Base-by-base conservation (phyloP, 2,113 vertebrate species). In the Crypturellus undulatus region DNA sequence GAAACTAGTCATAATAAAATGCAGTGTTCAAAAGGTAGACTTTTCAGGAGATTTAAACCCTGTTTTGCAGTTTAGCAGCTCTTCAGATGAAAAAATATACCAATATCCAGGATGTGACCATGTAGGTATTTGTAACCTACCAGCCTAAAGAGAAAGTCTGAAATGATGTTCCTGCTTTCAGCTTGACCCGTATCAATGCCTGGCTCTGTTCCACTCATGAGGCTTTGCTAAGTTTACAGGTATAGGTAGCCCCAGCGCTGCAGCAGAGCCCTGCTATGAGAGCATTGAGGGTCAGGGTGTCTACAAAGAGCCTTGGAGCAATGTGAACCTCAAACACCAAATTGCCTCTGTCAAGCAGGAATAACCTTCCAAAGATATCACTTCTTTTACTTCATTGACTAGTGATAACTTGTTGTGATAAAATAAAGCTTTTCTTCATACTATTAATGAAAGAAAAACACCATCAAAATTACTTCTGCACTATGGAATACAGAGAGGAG, bases 131-230 rank as follows among this genome's bases (percentile, higher is more conserved):
- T 78, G 87, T 63, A 92, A 71, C 22, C 34, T 19, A 28, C 11
- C 49, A 24, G 26, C 32, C 52, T 49, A 56, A 81, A 79, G 32
- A 71, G 34, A 75, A 91, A 73, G n/a, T 87, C 69, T 62, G 59
- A 94, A 92, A 79, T 72, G 69, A 94, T n/a, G 56, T 62, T 87
- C 54, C 47, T 87, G 9, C 58, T 76, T 40, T 62, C 47, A 89
- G 42, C 25, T 60, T 43, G 9, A 38, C 38, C 38, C 38, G 56
- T 58, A 36, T 1, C 8, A 43, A 24, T n/a, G 28, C 42, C 76
- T 69, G 42, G 20, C 6, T 87, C 79, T 83, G 60, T 82, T 79
- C 69, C 17, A 64, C 47, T 12, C 30, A 32, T 43, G 67, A 92
- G 60, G 49, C 14, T 11, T n/a, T 14, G 52, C 24, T 8, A 36